A percentile compares a stretch with the other conserved stretches of the same genome.
Evolutionary conservation across 2,888 invertebrate genomes (phyloP).

Genomic region (Imbricaverruca yamaguchii): DNA sequence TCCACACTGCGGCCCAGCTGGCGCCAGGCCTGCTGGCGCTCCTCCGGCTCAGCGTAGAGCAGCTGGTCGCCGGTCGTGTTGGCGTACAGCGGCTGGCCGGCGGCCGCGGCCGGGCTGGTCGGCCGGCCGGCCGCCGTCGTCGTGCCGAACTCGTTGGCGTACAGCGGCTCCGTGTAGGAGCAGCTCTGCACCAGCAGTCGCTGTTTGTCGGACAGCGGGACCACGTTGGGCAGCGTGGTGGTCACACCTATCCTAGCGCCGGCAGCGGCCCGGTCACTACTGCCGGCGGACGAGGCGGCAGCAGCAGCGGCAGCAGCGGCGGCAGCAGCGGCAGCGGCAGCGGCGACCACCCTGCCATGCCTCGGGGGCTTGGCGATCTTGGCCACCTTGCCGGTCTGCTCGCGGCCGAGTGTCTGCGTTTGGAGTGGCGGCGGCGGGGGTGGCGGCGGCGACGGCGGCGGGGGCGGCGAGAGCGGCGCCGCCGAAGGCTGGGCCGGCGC

Average conservation of each 20-base stretch:
- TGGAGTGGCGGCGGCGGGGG: neutral
- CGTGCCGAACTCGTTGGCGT: neutral
- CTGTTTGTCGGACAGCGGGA: slow-evolving; percentile 1
- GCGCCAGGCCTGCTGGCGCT: neutral
- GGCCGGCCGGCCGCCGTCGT: too few species aligned
- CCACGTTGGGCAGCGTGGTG: neutral
- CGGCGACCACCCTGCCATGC: neutral
- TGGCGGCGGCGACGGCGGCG: neutral
- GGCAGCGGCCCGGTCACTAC: neutral
- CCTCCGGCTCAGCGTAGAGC: neutral
- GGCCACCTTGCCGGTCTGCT: neutral
- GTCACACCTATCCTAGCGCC: too few species aligned
- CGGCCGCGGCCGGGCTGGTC: too few species aligned
- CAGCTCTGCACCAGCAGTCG: neutral
- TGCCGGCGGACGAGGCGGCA: neutral
- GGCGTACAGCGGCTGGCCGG: neutral
- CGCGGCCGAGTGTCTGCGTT: neutral
- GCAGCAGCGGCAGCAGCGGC: neutral
- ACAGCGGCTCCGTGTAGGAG: neutral
- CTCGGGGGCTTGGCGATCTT: neutral
- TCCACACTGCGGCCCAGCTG: neutral
- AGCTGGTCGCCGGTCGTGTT: neutral
- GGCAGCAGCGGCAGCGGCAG: neutral
- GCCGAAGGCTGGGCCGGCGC: too few species aligned
- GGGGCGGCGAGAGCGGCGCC: neutral